phyloP scores from a whole-genome alignment of 2,113 vertebrate genomes.

The Struthio camelus region DNA sequence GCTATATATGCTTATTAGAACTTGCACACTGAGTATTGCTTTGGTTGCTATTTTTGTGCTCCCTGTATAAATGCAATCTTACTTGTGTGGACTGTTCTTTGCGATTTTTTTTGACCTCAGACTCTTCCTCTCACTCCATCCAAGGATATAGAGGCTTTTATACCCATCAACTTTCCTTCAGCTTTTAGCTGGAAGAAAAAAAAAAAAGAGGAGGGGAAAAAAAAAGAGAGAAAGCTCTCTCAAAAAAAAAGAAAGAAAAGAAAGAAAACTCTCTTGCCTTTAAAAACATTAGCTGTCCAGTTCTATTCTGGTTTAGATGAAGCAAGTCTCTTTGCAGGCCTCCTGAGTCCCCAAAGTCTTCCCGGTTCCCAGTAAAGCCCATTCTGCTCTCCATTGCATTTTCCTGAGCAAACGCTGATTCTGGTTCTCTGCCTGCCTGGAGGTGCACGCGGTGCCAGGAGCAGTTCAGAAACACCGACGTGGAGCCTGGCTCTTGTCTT shows the following conservation, averaged over 20 bases:
- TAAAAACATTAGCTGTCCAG: background rate
- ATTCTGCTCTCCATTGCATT: background rate
- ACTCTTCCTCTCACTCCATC: background rate
- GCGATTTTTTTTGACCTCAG: background rate
- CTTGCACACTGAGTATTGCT: background rate
- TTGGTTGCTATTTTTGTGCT: background rate
- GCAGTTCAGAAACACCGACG: no score
- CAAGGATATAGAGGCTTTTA: background rate
- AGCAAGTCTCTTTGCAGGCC: background rate
- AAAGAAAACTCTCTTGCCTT: background rate
- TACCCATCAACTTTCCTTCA: background rate
- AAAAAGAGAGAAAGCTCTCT: no score
- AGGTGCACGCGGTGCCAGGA: no score
- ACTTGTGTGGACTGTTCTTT: background rate
- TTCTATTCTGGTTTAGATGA: background rate
- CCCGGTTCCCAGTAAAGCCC: background rate
- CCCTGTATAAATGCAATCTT: background rate
- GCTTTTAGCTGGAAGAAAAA: background rate
- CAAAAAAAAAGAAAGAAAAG: no score
- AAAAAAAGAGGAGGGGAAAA: background rate
- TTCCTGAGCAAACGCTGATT: background rate
- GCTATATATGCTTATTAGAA: rapidly evolving
- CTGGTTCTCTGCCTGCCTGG: no score
- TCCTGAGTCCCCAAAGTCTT: background rate
- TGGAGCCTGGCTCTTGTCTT: no score